phyloP scores from a whole-genome alignment of 2,113 vertebrate genomes.

The Oreochromis aureus region DNA sequence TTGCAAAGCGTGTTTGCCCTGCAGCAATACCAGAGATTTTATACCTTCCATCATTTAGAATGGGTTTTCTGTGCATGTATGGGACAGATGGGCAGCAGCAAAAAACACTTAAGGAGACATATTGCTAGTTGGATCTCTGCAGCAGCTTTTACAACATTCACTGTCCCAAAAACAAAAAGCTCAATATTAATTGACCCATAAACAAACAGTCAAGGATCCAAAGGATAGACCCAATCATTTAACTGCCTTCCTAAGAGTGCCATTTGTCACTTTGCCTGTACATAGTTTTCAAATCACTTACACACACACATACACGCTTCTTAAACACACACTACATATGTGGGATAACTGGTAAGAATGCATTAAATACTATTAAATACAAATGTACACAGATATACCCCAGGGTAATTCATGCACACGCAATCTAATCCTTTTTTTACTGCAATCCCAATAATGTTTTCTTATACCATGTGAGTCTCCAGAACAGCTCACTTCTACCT shows the following conservation, averaged over 20 bases:
- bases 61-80: background rate
- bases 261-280: background rate
- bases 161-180: constrained; percentile 4
- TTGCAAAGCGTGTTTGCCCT: constrained; percentile 10
- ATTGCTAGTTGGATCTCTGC: background rate
- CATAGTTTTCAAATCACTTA: background rate
- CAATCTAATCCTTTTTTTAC: background rate
- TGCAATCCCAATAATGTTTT: constrained; percentile 27
- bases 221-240: background rate
- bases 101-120: constrained; percentile 27
- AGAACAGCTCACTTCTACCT: background rate
- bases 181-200: constrained; percentile 42
- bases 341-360: background rate
- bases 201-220: background rate
- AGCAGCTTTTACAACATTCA: background rate
- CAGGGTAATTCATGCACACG: background rate
- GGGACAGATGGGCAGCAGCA: background rate
- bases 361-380: background rate
- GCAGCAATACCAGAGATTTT: constrained; percentile 30
- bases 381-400: fast-evolving
- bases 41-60: background rate
- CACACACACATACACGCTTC: background rate
- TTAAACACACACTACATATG: background rate
- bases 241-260: background rate
- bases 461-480: background rate